Evolutionary conservation across 1,140 invertebrate genomes (phyloP).

Genomic region (Lepidurus packardi): DNA sequence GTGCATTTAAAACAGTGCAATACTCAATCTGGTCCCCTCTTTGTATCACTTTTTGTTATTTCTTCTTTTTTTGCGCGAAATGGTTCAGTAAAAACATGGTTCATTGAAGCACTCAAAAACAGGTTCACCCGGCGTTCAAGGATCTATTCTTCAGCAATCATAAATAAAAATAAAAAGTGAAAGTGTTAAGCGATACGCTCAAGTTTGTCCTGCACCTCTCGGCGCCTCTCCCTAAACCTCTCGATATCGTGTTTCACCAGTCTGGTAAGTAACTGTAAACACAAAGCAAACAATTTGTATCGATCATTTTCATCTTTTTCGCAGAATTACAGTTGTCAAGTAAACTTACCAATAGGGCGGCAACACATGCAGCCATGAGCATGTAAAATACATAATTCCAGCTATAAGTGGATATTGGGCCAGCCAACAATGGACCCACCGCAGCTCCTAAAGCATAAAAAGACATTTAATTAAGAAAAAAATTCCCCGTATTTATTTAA

Average conservation of each 20-base stretch:
- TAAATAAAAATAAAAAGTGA: not conserved
- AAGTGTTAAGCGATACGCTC: slow-evolving; percentile 30
- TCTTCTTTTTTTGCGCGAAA: not conserved
- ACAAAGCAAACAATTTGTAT: not conserved
- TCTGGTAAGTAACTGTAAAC: slow-evolving; percentile 38
- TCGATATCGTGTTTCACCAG: slow-evolving; percentile 39
- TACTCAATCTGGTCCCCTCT: not conserved
- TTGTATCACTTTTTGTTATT: not conserved
- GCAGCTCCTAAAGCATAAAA: slow-evolving; percentile 62
- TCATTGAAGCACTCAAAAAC: too few relatives aligned
- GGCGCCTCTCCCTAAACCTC: slow-evolving; percentile 36
- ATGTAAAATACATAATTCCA: slow-evolving; percentile 90
- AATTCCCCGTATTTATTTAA: too few relatives aligned
- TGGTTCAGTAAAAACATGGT: too few relatives aligned
- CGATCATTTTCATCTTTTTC: too few relatives aligned
- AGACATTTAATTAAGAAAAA: not conserved
- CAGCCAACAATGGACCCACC: slow-evolving; percentile 80
- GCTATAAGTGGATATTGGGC: slow-evolving; percentile 62
- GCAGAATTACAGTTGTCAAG: not conserved
- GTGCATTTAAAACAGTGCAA: slow-evolving; percentile 19
- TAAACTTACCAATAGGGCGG: slow-evolving; percentile 62
- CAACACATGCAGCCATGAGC: slow-evolving; percentile 74
- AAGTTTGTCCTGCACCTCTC: slow-evolving; percentile 32
- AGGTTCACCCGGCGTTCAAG: too few relatives aligned
- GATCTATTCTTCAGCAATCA: too few relatives aligned